phyloP scores from a whole-genome alignment of 2,888 invertebrate species.

The Capitulum mitella region DNA sequence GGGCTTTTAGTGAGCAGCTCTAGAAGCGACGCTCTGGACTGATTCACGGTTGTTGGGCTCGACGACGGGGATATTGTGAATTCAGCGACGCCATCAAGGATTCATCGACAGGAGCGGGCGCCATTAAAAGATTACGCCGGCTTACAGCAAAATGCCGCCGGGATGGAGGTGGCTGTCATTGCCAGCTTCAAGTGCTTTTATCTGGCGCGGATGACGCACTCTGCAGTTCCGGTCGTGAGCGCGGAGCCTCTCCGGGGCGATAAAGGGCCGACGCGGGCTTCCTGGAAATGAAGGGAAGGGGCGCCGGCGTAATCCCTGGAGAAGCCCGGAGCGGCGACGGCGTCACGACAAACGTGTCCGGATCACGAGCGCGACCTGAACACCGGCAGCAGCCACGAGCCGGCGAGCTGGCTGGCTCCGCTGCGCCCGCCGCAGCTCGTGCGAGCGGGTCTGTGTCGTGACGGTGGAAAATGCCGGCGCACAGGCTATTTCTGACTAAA shows the following conservation, averaged over 20 bases:
- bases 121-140: slow-evolving; percentile 3
- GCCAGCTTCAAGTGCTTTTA: neutral
- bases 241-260: neutral
- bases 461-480: too few species aligned
- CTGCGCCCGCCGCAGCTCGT: too few species aligned
- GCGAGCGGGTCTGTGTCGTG: too few species aligned
- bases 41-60: neutral
- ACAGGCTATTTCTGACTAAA: neutral
- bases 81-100: neutral
- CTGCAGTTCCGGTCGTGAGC: neutral
- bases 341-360: too few species aligned
- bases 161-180: neutral
- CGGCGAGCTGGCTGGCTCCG: too few species aligned
- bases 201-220: neutral
- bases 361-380: too few species aligned
- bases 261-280: too few species aligned
- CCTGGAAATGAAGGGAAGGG: too few species aligned
- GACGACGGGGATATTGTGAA: neutral
- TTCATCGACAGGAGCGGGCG: neutral
- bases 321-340: too few species aligned
- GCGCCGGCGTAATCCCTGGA: too few species aligned
- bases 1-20: neutral
- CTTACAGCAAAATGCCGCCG: neutral
- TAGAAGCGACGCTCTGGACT: neutral
- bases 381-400: too few species aligned